phyloP scores from a whole-genome alignment of 2,113 vertebrate species.

The Pseudorasbora parva region DNA sequence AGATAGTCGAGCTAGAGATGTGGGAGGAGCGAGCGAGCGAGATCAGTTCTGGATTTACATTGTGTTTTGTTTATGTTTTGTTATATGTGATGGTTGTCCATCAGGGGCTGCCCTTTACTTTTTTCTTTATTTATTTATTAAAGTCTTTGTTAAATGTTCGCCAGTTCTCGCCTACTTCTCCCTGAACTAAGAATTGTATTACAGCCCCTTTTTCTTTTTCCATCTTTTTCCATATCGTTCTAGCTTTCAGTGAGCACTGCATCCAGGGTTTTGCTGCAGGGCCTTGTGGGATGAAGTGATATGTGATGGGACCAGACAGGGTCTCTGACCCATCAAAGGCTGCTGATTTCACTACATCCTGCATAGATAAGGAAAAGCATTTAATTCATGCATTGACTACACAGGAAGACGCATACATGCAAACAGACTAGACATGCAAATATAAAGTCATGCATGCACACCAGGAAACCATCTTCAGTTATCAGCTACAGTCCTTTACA shows the following conservation, averaged over 20 bases:
- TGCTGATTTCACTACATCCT: background rate
- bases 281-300: background rate
- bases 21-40: too few relatives aligned
- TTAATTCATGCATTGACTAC: background rate
- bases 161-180: too few relatives aligned
- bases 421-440: background rate
- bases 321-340: background rate
- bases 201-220: too few relatives aligned
- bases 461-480: background rate
- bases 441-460: slow-evolving; percentile 1
- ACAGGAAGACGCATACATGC: background rate
- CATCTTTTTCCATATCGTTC: background rate
- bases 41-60: too few relatives aligned
- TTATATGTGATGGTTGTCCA: too few relatives aligned
- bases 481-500: background rate
- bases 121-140: too few relatives aligned
- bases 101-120: too few relatives aligned
- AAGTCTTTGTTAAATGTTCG: too few relatives aligned
- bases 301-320: background rate
- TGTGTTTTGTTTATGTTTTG: too few relatives aligned
- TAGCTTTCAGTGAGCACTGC: background rate
- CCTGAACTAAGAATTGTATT: too few relatives aligned
- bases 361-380: background rate
- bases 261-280: background rate
- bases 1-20: too few relatives aligned